These are phyloP conservation scores for Drosophila elegans DNA, from an alignment of 1,140 invertebrate species.

Conservation along the genomic window DNA sequence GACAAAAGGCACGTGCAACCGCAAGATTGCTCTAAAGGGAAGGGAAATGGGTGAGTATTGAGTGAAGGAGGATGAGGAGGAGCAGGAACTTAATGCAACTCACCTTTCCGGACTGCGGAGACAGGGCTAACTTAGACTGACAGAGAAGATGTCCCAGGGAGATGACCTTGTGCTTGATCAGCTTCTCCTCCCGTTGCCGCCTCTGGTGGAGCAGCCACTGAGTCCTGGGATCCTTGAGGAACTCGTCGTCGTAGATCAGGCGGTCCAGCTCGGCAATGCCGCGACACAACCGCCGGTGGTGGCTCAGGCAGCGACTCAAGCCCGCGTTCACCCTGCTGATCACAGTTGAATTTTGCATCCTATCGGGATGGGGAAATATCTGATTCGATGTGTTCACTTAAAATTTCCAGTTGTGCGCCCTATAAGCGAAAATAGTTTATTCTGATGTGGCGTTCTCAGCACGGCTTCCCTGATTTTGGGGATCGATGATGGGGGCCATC, in stretches of 20 bases:
- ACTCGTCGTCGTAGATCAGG: conserved; percentile 15
- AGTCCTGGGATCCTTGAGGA: conserved; percentile 11
- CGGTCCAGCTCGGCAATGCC: conserved; percentile 15
- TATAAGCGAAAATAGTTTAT: neutral
- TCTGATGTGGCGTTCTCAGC: neutral
- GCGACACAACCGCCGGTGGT: conserved; percentile 15
- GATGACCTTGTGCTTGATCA: neutral
- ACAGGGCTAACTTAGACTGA: no score
- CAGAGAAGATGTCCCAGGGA: neutral
- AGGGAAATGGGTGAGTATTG: neutral
- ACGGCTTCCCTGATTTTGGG: conserved; percentile 1
- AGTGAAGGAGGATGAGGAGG: no score
- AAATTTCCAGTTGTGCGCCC: conserved; percentile 11
- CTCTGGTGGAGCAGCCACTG: conserved; percentile 12
- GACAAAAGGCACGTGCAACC: neutral
- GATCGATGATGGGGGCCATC: neutral
- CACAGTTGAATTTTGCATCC: conserved; percentile 39
- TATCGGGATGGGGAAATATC: neutral
- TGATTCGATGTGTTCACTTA: neutral
- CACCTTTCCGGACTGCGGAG: neutral
- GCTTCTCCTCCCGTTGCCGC: neutral
- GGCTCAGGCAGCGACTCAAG: conserved; percentile 7
- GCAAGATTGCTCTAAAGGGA: neutral
- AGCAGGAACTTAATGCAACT: neutral
- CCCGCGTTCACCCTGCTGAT: conserved; percentile 13